These are phyloP conservation scores for Vireo griseus DNA, from an alignment of 2,797 vertebrate species.

Conservation along the genomic window DNA sequence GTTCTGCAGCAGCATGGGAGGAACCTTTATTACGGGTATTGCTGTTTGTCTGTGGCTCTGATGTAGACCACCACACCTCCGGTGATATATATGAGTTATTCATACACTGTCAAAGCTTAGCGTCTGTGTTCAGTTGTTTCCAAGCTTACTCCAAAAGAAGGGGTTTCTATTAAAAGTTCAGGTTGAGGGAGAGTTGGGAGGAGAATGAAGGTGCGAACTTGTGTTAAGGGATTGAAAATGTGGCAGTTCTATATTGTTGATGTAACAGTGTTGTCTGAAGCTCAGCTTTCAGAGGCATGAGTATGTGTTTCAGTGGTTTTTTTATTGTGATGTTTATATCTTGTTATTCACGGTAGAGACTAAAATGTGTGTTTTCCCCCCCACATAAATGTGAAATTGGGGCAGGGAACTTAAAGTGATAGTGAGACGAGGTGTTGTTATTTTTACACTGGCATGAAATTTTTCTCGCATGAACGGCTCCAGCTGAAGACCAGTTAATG, in stretches of 20 bases:
- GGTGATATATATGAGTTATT: accelerated
- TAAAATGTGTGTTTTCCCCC: neutral
- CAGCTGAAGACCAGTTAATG: neutral
- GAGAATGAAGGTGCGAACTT: neutral
- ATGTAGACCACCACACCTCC: accelerated
- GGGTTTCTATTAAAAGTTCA: accelerated
- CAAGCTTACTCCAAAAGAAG: neutral
- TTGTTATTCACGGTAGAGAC: neutral
- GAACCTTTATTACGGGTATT: neutral
- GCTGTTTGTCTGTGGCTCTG: neutral
- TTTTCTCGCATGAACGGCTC: accelerated
- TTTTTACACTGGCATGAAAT: neutral
- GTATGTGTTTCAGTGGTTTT: neutral
- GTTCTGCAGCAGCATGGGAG: neutral
- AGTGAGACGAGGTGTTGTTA: neutral
- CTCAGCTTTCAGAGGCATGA: neutral
- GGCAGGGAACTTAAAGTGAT: neutral
- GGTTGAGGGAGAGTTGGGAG: neutral
- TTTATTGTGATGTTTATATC: neutral
- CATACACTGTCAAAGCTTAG: accelerated
- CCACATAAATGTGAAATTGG: neutral
- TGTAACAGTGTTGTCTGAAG: neutral
- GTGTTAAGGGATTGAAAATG: accelerated
- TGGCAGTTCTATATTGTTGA: neutral
- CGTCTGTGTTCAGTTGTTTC: neutral